Conservation (phyloP, 1,140 invertebrate genomes). For the Drosophila kohkoa region DNA sequence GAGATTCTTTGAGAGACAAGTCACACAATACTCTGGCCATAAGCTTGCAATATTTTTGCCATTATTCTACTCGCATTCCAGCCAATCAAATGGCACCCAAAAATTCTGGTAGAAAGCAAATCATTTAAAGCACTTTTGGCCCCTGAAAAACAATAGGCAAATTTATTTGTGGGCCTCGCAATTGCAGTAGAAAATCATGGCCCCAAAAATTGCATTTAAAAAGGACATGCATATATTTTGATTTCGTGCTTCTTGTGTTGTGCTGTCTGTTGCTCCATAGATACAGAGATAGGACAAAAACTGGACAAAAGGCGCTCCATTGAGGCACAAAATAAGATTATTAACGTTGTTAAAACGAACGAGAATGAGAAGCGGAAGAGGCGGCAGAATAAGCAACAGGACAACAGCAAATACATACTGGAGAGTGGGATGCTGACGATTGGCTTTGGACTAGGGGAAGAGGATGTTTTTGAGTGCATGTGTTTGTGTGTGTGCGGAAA, state of each 20-base stretch:
- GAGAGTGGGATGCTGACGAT: conserved; percentile 41
- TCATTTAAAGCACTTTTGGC: conserved; percentile 57
- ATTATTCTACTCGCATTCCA: no score
- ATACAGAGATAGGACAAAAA: background rate
- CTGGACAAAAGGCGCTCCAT: conserved; percentile 63
- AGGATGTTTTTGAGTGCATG: conserved; percentile 37
- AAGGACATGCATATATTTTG: conserved; percentile 69
- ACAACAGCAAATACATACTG: background rate
- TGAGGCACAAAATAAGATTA: conserved; percentile 82
- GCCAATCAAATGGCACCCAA: no score
- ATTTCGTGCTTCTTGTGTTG: conserved; percentile 29
- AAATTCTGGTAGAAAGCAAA: background rate
- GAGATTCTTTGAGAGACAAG: conserved; percentile 2
- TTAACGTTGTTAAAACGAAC: conserved; percentile 81
- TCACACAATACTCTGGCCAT: background rate
- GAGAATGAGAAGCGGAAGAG: conserved; percentile 66
- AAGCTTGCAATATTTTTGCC: background rate
- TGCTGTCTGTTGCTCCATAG: background rate
- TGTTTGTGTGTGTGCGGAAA: conserved; percentile 51
- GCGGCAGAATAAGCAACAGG: conserved; percentile 33
- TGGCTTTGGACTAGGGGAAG: conserved; percentile 45
- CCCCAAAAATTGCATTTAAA: conserved; percentile 74
- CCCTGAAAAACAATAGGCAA: conserved; percentile 39
- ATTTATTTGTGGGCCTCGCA: background rate
- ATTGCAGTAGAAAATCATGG: conserved; percentile 49